Evolutionary conservation across 2,797 vertebrate genomes (phyloP).

Genomic region (Mus spretus): DNA sequence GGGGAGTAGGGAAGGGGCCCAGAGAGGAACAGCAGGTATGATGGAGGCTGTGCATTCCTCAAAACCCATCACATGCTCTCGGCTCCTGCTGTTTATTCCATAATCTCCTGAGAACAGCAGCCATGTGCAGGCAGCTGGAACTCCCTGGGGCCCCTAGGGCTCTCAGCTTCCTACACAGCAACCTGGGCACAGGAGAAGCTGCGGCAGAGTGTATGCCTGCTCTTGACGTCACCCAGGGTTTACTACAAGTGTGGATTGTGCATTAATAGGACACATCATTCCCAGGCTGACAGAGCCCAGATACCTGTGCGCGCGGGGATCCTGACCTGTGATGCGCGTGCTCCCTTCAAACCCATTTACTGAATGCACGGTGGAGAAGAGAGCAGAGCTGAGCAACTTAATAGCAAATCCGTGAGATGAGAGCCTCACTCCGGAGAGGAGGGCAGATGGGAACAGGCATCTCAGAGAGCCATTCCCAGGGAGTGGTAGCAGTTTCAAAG

Average conservation of each 20-base stretch:
- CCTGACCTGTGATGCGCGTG: not conserved
- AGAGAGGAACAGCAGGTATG: conserved; percentile 14
- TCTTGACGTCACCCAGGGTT: conserved; percentile 55
- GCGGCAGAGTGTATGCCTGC: not conserved
- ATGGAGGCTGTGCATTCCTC: not conserved
- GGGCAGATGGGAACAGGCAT: conserved; percentile 70
- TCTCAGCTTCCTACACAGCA: not conserved
- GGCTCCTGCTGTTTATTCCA: not conserved
- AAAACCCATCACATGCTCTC: not conserved
- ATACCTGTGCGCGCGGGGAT: conserved; percentile 25
- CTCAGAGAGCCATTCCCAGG: conserved; percentile 55
- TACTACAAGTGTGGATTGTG: conserved; percentile 59
- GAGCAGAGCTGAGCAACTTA: not conserved
- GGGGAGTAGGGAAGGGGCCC: not conserved
- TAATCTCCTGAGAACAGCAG: not conserved
- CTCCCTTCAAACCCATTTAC: conserved; percentile 35
- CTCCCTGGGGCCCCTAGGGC: not conserved
- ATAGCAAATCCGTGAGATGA: not conserved
- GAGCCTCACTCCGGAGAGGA: not conserved
- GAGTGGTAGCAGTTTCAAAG: not conserved
- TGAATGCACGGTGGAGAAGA: not conserved
- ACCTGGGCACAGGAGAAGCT: conserved; percentile 11
- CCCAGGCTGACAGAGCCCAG: conserved; percentile 57
- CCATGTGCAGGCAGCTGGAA: not conserved
- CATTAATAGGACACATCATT: conserved; percentile 56